These are phyloP conservation scores for Halyomorpha halys DNA, from an alignment of 1,140 invertebrate species.

Conservation along the genomic window DNA sequence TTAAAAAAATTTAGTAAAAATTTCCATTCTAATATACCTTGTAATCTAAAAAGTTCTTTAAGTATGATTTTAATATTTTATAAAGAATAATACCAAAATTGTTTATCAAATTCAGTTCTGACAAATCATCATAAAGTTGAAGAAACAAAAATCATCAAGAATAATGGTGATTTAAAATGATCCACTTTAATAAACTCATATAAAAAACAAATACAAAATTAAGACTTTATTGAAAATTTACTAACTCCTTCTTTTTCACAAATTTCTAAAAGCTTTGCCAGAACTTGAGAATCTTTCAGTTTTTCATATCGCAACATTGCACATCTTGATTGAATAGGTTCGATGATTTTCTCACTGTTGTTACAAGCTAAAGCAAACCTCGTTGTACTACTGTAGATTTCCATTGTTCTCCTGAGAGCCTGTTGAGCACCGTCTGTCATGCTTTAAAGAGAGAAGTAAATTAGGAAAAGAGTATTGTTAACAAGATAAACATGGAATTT, in stretches of 20 bases:
- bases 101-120: too few species aligned
- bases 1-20: too few species aligned
- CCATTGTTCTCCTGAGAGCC: slow-evolving; percentile 94
- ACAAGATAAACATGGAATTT: too few species aligned
- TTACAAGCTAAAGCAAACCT: slow-evolving; percentile 97
- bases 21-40: too few species aligned
- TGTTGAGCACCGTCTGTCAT: slow-evolving; percentile 98
- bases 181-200: too few species aligned
- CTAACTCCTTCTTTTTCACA: slow-evolving; percentile 60
- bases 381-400: slow-evolving; percentile 94
- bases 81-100: too few species aligned
- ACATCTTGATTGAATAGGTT: slow-evolving; percentile 97
- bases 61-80: too few species aligned
- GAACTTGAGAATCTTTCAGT: slow-evolving; percentile 78
- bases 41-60: too few species aligned
- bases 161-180: too few species aligned
- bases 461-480: too few species aligned
- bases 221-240: background rate
- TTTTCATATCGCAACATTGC: slow-evolving; percentile 92
- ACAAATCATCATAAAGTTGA: too few species aligned
- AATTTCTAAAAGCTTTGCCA: slow-evolving; percentile 67
- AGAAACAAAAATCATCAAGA: background rate
- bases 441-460: slow-evolving; percentile 37
- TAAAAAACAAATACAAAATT: background rate
- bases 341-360: slow-evolving; percentile 97